phyloP scores from a whole-genome alignment of 1,140 invertebrate species.

The Eupeodes corollae region DNA sequence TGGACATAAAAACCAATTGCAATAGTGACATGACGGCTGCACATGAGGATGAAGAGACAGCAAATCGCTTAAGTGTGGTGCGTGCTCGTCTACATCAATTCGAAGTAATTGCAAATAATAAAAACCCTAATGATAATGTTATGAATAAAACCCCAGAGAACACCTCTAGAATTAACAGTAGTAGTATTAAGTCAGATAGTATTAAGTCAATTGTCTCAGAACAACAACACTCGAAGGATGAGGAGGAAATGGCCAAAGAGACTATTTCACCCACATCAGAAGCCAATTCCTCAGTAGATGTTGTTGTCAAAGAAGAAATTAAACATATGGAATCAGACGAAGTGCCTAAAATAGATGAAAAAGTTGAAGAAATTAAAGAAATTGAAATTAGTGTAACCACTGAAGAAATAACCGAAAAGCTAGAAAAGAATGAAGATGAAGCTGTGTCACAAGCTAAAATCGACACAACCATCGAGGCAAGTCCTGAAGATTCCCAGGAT shows the following conservation, averaged over 20 bases:
- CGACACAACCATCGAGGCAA: neutral
- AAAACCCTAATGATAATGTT: slow-evolving; percentile 3
- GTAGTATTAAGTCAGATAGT: too few relatives aligned
- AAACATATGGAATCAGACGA: slow-evolving; percentile 7
- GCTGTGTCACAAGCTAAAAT: neutral
- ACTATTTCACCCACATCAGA: too few relatives aligned
- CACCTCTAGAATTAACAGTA: too few relatives aligned
- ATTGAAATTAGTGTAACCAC: neutral
- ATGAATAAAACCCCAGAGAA: neutral
- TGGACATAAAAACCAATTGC: neutral
- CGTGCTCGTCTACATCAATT: slow-evolving; percentile 15
- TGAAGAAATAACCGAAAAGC: neutral
- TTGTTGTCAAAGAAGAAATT: slow-evolving; percentile 4
- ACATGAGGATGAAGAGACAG: slow-evolving; percentile 1
- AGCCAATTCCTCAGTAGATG: neutral
- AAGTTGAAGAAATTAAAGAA: slow-evolving; percentile 20
- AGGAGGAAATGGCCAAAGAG: too few relatives aligned
- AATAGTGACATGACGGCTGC: neutral
- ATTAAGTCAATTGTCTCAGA: too few relatives aligned
- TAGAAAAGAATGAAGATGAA: neutral
- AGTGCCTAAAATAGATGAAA: slow-evolving; percentile 16
- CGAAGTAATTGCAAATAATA: slow-evolving; percentile 13
- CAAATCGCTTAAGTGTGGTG: slow-evolving; percentile 13
- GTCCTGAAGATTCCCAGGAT: neutral
- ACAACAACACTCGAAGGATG: too few relatives aligned